Evolutionary conservation across 2,113 vertebrate species (phyloP).

Genomic region (Bagarius yarrelli): DNA sequence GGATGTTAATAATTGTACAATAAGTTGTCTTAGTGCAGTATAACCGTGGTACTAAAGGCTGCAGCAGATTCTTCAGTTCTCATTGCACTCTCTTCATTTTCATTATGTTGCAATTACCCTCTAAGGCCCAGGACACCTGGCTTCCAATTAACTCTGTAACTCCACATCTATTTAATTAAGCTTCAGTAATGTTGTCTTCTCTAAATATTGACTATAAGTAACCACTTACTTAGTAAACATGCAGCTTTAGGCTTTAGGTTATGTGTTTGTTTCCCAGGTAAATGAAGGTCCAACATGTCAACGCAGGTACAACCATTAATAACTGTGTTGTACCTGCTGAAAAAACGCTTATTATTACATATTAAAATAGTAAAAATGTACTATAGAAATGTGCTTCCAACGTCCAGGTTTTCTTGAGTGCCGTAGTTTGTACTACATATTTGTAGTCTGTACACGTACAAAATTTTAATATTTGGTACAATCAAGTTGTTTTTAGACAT

Average conservation of each 20-base stretch:
- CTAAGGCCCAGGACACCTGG: constrained; percentile 66
- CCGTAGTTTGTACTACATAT: too few species aligned
- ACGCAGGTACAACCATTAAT: not conserved
- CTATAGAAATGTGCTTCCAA: too few species aligned
- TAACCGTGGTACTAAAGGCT: constrained; percentile 19
- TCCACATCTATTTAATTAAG: constrained; percentile 51
- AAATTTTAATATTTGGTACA: not conserved
- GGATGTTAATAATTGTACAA: not conserved
- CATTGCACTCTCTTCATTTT: constrained; percentile 48
- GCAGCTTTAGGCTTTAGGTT: not conserved
- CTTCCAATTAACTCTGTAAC: constrained; percentile 64
- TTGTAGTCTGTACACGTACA: not conserved
- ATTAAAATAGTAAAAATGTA: too few species aligned
- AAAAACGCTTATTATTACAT: too few species aligned
- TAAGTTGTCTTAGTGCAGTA: not conserved
- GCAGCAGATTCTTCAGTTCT: constrained; percentile 26
- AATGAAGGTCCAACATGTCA: not conserved
- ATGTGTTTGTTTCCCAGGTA: not conserved
- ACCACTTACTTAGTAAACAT: constrained; percentile 25
- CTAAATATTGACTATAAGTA: constrained; percentile 36
- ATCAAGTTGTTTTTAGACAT: not conserved
- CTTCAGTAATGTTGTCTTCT: constrained; percentile 44
- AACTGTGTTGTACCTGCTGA: too few species aligned
- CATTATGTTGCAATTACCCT: constrained; percentile 67
- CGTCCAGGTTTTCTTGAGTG: too few species aligned